Base-by-base conservation (phyloP, 2,797 vertebrate genomes). In the Aphelocoma californica region DNA sequence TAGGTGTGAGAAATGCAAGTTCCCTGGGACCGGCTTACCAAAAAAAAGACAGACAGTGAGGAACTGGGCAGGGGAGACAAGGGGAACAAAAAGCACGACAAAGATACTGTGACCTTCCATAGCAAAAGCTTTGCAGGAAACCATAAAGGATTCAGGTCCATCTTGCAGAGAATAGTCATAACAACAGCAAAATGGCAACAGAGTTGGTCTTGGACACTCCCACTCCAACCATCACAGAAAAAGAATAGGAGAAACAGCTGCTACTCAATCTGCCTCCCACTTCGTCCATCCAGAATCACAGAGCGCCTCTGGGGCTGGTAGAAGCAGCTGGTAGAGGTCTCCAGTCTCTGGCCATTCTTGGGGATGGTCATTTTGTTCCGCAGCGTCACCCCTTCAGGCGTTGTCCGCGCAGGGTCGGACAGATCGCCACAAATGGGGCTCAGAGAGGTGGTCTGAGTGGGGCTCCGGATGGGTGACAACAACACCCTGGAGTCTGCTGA, bases 321-420 rank as follows among this genome's bases (percentile, higher is more conserved):
- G 97, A 99, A 99, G 98, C 99, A 99, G 98, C 99, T 99, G 86
- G 99, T 99, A 5, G 99, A 99, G 8, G 99, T 99, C 96, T 99
- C 99, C 88, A 99, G 98, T 97, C 99, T 99, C 98, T 99, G 99
- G 81, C 99, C 99, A 1, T 99, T 99, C 97, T 99, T 99, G 77
- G 99, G 99, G 95, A 99, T 99, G 81, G 99, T 99, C 99, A 99
- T 99, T 98, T 99, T 99, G 97, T 98, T 99, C 88, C 99, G 97
- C 96, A 99, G 98, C 0, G 97, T 97, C 67, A 99, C 98, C 64
- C 98, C 99, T 64, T 99, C 99, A 0, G 98, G 94, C 1, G 97
- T 96, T 91, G 98, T 98, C 96, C 88, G 93, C 2, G 97, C 97
- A 53, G 98, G 98, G 92, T 99, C 99, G 4, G 98, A 95, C 82